phyloP scores from a whole-genome alignment of 2,113 vertebrate genomes.

The Phocoena sinus region DNA sequence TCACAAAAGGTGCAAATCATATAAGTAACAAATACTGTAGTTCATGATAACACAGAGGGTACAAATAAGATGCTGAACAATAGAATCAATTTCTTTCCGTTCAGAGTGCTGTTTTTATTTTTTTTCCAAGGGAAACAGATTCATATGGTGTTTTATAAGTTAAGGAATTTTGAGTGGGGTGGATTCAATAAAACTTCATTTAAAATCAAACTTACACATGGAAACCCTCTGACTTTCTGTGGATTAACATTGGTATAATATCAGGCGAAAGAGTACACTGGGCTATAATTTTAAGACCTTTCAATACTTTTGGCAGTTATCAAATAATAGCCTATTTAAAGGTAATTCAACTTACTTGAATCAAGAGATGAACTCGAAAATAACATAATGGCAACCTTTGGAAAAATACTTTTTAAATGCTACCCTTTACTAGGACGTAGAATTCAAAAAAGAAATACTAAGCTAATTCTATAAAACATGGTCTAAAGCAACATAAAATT shows the following conservation, averaged over 20 bases:
- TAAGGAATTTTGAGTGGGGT: neutral
- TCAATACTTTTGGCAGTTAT: slow-evolving; percentile 18
- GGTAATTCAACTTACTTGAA: slow-evolving; percentile 29
- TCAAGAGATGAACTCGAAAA: slow-evolving; percentile 54
- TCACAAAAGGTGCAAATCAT: neutral
- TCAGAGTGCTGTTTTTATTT: neutral
- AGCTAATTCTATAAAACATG: slow-evolving; percentile 24
- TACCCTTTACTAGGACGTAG: neutral
- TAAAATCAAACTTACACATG: slow-evolving; percentile 38
- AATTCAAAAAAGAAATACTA: slow-evolving; percentile 27
- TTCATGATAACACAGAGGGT: neutral
- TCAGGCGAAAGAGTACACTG: neutral
- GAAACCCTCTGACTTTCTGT: slow-evolving; percentile 18
- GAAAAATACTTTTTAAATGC: slow-evolving; percentile 50
- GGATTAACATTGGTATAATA: neutral
- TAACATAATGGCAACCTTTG: slow-evolving; percentile 21
- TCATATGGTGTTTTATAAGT: neutral
- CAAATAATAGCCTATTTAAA: slow-evolving; percentile 53
- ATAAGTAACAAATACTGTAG: neutral
- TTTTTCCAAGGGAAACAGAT: neutral
- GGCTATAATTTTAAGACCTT: slow-evolving; percentile 53
- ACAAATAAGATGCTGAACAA: neutral
- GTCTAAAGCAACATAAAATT: neutral
- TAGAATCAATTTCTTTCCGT: neutral
- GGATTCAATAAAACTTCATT: slow-evolving; percentile 24